These are phyloP conservation scores for Batillaria attramentaria DNA, from an alignment of 1,140 invertebrate species.

Conservation along the genomic window DNA sequence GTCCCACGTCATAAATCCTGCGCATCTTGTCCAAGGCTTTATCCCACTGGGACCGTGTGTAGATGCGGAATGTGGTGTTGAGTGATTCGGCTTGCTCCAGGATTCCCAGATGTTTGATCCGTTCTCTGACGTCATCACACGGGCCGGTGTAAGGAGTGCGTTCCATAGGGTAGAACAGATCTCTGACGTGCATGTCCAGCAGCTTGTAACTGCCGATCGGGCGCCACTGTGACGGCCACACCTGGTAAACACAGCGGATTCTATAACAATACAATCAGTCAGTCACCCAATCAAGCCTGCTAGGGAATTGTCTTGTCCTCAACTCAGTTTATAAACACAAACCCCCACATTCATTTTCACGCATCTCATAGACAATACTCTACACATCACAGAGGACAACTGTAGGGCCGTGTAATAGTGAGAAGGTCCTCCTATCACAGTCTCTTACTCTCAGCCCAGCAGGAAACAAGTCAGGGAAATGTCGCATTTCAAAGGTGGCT, in stretches of 20 bases:
- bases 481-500: too few species aligned
- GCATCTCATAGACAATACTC: too few species aligned
- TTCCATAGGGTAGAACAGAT: conserved; percentile 28
- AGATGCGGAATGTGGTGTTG: conserved; percentile 19
- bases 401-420: too few species aligned
- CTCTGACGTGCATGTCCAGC: conserved; percentile 13
- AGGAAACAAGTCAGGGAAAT: too few species aligned
- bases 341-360: too few species aligned
- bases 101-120: not conserved
- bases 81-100: not conserved
- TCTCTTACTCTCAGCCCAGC: too few species aligned
- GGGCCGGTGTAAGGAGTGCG: conserved; percentile 9
- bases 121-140: not conserved
- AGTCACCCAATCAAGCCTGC: too few species aligned
- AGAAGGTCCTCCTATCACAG: too few species aligned
- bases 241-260: not conserved
- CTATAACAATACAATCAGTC: too few species aligned
- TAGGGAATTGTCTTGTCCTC: too few species aligned
- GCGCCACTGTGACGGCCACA: conserved; percentile 24
- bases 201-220: conserved; percentile 23
- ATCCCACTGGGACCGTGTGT: not conserved
- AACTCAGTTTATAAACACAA: too few species aligned
- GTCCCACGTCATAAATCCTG: not conserved
- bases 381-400: too few species aligned
- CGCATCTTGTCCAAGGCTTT: not conserved